Conservation (phyloP, 1,140 invertebrate species). For the Bombus superbus region DNA sequence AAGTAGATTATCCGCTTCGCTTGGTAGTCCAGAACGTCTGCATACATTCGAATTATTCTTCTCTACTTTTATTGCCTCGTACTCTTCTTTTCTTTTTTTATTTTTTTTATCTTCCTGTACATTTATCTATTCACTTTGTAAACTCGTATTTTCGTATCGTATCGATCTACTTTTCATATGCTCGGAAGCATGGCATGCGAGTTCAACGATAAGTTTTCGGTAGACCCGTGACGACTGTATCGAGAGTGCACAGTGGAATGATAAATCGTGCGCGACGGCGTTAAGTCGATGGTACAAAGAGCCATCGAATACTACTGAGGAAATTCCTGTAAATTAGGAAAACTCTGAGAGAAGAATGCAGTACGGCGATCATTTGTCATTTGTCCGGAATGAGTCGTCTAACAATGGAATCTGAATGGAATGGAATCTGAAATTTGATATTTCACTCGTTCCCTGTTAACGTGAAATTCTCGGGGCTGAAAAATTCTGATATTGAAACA, state of each 20-base stretch:
- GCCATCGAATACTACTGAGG: constrained; percentile 2
- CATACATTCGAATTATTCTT: constrained; percentile 14
- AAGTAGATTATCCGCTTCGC: constrained; percentile 57
- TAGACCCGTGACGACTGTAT: constrained; percentile 11
- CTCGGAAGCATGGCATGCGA: constrained; percentile 68
- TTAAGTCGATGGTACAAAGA: neutral
- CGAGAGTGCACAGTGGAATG: neutral
- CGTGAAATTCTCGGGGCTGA: neutral
- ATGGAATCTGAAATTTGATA: neutral
- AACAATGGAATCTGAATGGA: neutral
- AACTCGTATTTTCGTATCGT: constrained; percentile 34
- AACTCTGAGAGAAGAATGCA: constrained; percentile 11
- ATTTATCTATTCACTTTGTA: neutral
- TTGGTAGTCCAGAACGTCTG: constrained; percentile 47
- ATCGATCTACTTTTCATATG: constrained; percentile 50
- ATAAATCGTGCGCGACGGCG: constrained; percentile 21
- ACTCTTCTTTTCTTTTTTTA: neutral
- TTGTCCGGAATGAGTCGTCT: neutral
- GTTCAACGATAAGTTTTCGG: constrained; percentile 23
- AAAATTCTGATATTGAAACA: neutral
- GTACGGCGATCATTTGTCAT: neutral
- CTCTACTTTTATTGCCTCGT: constrained; percentile 1
- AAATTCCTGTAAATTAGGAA: constrained; percentile 40
- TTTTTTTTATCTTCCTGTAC: neutral
- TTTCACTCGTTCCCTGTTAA: neutral